phyloP scores from a whole-genome alignment of 2,888 invertebrate genomes.

The Leucophenga montana region DNA sequence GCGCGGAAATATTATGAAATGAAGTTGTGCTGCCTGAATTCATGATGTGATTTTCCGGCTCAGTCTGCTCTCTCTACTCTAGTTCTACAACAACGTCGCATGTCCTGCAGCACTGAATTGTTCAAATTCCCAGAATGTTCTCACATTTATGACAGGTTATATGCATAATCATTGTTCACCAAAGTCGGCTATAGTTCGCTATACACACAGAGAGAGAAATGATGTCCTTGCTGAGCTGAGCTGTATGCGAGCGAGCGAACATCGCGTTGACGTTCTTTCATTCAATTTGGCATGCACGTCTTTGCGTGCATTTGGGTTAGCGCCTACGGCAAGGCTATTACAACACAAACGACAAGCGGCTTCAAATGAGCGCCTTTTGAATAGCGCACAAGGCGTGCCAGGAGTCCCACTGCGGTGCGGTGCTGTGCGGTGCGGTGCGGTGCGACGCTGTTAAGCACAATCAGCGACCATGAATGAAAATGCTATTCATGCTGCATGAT shows the following conservation, averaged over 20 bases:
- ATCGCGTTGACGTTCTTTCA: constrained; percentile 1
- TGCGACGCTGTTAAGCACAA: not conserved
- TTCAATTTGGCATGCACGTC: constrained; percentile 8
- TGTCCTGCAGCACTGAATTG: constrained; percentile 5
- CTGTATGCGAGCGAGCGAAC: not conserved
- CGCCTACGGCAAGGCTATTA: constrained; percentile 9
- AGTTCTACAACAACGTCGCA: not conserved
- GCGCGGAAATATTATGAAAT: constrained; percentile 55
- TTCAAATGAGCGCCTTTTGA: too few relatives aligned
- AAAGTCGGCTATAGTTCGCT: too few relatives aligned
- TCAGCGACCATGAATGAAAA: not conserved
- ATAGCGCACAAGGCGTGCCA: constrained; percentile 23
- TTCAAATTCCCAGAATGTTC: constrained; percentile 12
- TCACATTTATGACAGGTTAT: constrained; percentile 22
- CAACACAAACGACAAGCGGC: too few relatives aligned
- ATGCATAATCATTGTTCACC: not conserved
- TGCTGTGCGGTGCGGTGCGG: not conserved
- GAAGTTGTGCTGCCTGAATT: constrained; percentile 9
- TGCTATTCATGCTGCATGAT: too few relatives aligned
- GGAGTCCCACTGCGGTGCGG: not conserved
- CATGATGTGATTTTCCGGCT: not conserved
- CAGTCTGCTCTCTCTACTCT: not conserved
- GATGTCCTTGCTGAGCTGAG: not conserved
- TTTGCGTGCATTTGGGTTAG: constrained; percentile 5
- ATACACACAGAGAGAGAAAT: too few relatives aligned